These are phyloP conservation scores for Micromesistius poutassou DNA, from an alignment of 2,797 vertebrate species.

Conservation along the genomic window DNA sequence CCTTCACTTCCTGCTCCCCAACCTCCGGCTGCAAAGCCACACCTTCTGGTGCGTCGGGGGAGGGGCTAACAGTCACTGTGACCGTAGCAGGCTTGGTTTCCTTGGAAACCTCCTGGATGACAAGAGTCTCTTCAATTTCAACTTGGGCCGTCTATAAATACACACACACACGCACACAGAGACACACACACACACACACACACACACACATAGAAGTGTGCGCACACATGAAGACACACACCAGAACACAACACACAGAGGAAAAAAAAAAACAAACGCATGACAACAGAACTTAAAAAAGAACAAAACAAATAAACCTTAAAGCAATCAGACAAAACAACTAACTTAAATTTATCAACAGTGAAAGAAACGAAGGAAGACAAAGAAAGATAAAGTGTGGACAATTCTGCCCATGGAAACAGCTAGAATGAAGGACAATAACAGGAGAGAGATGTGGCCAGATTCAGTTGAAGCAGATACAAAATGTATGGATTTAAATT, in stretches of 20 bases:
- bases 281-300: conserved; percentile 74
- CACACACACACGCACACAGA: conserved; percentile 58
- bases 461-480: background rate
- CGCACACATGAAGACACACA: conserved; percentile 44
- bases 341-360: conserved; percentile 12
- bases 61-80: conserved; percentile 23
- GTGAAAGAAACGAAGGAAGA: conserved; percentile 19
- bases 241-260: conserved; percentile 65
- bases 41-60: background rate
- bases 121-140: conserved; percentile 88
- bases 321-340: conserved; percentile 40
- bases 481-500: conserved; percentile 7
- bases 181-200: conserved; percentile 48
- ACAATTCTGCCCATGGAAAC: background rate
- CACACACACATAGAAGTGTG: conserved; percentile 22
- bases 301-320: conserved; percentile 43
- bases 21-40: conserved; percentile 30
- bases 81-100: conserved; percentile 61
- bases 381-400: conserved; percentile 1
- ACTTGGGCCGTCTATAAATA: conserved; percentile 83
- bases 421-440: conserved; percentile 12
- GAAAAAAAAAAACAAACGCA: conserved; percentile 75
- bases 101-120: conserved; percentile 83
- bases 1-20: conserved; percentile 39
- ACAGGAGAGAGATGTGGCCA: conserved; percentile 6